Conservation (phyloP, 2,797 vertebrate genomes). For the Phrynocephalus guinanensis region DNA sequence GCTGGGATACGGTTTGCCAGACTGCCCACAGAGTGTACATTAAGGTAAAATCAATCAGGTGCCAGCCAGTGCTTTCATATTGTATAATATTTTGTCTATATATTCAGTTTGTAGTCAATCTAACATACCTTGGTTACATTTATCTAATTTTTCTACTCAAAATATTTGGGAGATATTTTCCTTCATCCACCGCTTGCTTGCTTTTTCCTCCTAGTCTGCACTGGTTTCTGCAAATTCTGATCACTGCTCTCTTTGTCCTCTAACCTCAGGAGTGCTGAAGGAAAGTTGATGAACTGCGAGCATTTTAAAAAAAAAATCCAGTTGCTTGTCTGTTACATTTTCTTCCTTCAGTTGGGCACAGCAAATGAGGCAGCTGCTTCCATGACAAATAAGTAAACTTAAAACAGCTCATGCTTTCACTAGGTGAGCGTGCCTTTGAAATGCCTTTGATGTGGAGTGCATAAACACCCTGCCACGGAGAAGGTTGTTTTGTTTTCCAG, state of each 20-base stretch:
- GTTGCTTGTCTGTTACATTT: conserved; percentile 57
- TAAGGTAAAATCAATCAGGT: conserved; percentile 6
- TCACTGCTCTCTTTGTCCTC: conserved; percentile 75
- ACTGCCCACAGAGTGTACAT: conserved; percentile 27
- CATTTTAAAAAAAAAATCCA: conserved; percentile 66
- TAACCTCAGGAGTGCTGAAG: conserved; percentile 45
- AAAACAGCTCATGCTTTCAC: conserved; percentile 76
- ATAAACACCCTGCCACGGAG: conserved; percentile 75
- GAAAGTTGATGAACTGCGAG: conserved; percentile 57
- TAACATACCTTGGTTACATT: conserved; percentile 62
- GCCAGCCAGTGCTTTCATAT: conserved; percentile 7
- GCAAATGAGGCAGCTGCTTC: conserved; percentile 71
- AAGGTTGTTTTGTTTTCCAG: conserved; percentile 78
- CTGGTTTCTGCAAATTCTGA: conserved; percentile 63
- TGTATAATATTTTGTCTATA: conserved; percentile 7
- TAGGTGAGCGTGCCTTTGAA: conserved; percentile 68
- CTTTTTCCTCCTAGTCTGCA: conserved; percentile 43
- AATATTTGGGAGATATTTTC: conserved; percentile 64
- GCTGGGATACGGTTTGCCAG: not conserved
- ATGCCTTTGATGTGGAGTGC: conserved; percentile 72
- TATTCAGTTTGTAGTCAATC: conserved; percentile 26
- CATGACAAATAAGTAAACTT: conserved; percentile 68
- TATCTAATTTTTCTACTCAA: conserved; percentile 70
- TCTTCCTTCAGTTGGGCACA: conserved; percentile 60
- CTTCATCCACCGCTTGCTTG: conserved; percentile 48